Conservation (phyloP, 2,797 vertebrate genomes). For the Coluber constrictor region DNA sequence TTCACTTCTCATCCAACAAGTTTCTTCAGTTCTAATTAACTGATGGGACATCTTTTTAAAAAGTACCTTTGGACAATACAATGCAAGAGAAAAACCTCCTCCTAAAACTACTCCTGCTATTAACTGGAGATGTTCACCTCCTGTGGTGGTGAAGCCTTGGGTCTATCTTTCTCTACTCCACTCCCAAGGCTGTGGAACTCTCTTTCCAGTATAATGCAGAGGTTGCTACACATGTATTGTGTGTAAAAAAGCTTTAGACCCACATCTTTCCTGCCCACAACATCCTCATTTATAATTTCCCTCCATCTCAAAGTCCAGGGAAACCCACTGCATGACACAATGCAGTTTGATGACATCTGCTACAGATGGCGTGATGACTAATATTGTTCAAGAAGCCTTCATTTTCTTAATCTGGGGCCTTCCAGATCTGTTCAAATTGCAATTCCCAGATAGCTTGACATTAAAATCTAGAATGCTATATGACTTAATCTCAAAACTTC, state of each 20-base stretch:
- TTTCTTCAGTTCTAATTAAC: neutral
- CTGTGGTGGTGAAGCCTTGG: neutral
- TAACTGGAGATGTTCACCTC: neutral
- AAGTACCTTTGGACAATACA: neutral
- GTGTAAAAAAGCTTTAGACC: neutral
- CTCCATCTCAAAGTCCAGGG: slow-evolving; percentile 5
- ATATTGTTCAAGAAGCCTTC: neutral
- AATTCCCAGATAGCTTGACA: neutral
- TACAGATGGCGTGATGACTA: neutral
- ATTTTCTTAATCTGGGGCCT: neutral
- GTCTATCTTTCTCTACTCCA: neutral
- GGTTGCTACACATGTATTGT: neutral
- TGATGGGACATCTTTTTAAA: neutral
- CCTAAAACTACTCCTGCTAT: neutral
- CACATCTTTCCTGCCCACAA: neutral
- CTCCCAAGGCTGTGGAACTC: neutral
- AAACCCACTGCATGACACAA: neutral
- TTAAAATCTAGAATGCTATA: neutral
- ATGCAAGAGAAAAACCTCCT: neutral
- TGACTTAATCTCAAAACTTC: neutral
- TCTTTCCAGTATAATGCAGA: neutral
- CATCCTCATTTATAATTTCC: neutral
- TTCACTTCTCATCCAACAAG: neutral
- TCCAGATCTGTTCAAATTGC: neutral
- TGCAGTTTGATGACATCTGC: neutral